phyloP scores from a whole-genome alignment of 2,113 vertebrate species.

The Mirza zaza region DNA sequence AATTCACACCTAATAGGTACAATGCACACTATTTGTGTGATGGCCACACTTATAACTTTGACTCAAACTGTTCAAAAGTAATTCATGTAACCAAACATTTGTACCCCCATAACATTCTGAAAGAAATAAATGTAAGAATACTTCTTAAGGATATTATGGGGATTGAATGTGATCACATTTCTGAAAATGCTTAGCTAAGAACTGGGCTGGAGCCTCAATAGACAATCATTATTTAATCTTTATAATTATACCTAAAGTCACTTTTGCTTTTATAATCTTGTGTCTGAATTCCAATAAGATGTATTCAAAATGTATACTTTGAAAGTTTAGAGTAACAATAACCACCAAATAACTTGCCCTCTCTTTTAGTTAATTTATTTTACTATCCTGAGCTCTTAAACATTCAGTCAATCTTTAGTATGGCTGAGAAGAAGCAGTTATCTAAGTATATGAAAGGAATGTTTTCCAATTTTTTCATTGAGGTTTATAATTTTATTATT shows the following conservation, averaged over 20 bases:
- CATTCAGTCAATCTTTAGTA: neutral
- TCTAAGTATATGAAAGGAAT: neutral
- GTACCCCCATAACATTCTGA: no score
- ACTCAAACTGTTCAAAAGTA: no score
- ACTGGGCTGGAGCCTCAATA: neutral
- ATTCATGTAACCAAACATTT: no score
- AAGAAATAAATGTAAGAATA: neutral
- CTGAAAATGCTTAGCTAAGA: neutral
- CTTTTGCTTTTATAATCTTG: conserved; percentile 35
- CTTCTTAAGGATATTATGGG: neutral
- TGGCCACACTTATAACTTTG: no score
- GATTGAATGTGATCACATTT: neutral
- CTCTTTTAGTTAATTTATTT: neutral
- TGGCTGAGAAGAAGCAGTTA: neutral
- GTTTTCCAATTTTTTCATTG: neutral
- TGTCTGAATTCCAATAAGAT: neutral
- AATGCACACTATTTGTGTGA: no score
- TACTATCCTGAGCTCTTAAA: neutral
- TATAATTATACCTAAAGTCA: neutral
- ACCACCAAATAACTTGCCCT: neutral
- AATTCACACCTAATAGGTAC: no score
- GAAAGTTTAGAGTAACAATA: neutral
- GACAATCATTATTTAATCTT: conserved; percentile 39
- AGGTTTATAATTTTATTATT: neutral
- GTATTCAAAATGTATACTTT: neutral